Evolutionary conservation across 2,888 invertebrate genomes (phyloP).

Genomic region (Autographa pulchrina): DNA sequence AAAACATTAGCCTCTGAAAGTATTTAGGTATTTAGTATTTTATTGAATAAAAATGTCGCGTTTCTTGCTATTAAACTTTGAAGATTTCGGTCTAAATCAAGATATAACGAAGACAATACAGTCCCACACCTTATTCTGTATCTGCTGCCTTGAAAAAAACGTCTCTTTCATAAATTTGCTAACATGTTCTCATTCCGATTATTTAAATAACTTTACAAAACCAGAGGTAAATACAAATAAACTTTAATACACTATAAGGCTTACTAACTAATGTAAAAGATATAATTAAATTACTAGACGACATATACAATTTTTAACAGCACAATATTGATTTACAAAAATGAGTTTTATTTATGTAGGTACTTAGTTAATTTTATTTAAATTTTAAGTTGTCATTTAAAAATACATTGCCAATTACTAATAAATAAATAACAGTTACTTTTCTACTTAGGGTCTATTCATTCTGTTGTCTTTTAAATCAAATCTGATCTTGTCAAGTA

Average conservation of each 20-base stretch:
- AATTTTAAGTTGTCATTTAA: too few species aligned
- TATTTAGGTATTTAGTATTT: not conserved
- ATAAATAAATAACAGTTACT: too few species aligned
- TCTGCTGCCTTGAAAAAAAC: slow-evolving; percentile 62
- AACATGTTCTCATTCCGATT: slow-evolving; percentile 58
- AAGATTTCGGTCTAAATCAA: slow-evolving; percentile 6
- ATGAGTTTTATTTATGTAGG: too few species aligned
- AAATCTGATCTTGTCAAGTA: not conserved
- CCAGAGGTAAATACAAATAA: slow-evolving; percentile 48
- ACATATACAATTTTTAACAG: not conserved
- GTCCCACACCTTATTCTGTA: slow-evolving; percentile 44
- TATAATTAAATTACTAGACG: not conserved
- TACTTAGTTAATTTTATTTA: too few species aligned
- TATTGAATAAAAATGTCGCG: slow-evolving; percentile 5
- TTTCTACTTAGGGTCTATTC: too few species aligned
- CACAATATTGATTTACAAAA: too few species aligned
- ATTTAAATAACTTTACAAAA: slow-evolving; percentile 48
- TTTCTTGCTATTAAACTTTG: slow-evolving; percentile 5
- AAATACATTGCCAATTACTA: too few species aligned
- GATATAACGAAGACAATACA: slow-evolving; percentile 11
- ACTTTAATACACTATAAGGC: not conserved
- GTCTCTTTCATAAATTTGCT: slow-evolving; percentile 46
- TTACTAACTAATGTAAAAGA: not conserved
- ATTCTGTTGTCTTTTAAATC: too few species aligned
- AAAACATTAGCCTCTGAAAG: not conserved